Evolutionary conservation across 2,797 vertebrate species (phyloP).

Genomic region (Octomys mimax): DNA sequence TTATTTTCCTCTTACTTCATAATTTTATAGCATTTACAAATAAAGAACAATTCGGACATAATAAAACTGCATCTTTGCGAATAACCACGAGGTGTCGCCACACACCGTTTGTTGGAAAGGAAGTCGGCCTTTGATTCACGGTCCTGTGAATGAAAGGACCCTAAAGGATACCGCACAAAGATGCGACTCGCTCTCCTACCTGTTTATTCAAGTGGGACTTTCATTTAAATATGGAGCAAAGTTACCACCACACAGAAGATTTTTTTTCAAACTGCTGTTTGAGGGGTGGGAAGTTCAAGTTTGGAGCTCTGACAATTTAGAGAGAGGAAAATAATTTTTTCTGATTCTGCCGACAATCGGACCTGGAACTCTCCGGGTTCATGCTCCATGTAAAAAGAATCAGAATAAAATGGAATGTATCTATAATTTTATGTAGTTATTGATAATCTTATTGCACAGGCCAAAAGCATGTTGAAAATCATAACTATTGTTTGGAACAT

Average conservation of each 20-base stretch:
- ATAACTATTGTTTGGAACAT: not conserved
- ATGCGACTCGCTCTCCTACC: no score
- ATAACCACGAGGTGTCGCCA: slow-evolving; percentile 86
- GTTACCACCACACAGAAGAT: no score
- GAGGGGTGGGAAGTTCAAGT: not conserved
- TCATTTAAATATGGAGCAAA: no score
- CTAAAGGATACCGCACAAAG: not conserved
- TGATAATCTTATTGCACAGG: not conserved
- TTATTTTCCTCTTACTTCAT: not conserved
- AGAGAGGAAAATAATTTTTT: not conserved
- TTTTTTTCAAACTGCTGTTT: not conserved
- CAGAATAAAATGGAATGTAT: not conserved
- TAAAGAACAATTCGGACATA: accelerated
- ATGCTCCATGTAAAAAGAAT: not conserved
- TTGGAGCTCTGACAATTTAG: not conserved
- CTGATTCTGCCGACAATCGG: not conserved
- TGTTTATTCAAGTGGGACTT: no score
- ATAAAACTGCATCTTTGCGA: not conserved
- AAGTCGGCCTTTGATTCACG: not conserved
- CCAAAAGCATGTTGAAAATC: not conserved
- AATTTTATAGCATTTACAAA: accelerated
- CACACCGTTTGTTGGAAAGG: slow-evolving; percentile 73
- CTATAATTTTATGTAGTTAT: not conserved
- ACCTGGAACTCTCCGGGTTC: not conserved
- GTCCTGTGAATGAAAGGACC: not conserved